These are phyloP conservation scores for Prionchulus punctatus DNA, from an alignment of 2,888 invertebrate genomes.

Conservation along the genomic window DNA sequence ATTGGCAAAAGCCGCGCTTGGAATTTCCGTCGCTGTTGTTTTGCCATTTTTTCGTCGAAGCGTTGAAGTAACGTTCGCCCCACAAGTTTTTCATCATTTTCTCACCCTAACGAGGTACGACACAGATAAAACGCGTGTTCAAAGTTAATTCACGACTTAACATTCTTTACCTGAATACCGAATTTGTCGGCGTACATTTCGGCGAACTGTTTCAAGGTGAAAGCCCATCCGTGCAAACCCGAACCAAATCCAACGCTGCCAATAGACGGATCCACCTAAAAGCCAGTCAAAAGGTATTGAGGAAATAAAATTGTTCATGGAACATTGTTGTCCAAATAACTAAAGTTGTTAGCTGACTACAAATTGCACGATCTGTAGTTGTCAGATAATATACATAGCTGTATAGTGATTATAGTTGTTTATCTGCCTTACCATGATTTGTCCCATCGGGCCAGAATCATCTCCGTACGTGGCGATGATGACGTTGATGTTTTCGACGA, in stretches of 20 bases:
- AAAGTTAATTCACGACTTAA: not conserved
- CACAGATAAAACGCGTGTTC: not conserved
- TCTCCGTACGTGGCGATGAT: constrained; percentile 98
- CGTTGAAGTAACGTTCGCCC: constrained; percentile 98
- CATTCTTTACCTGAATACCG: constrained; percentile 53
- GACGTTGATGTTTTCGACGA: constrained; percentile 98
- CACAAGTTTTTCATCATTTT: constrained; percentile 86
- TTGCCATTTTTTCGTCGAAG: constrained; percentile 92
- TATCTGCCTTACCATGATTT: constrained; percentile 81
- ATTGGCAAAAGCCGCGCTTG: constrained; percentile 95
- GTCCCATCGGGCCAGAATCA: constrained; percentile 95
- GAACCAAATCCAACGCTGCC: constrained; percentile 99
- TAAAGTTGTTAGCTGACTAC: no score
- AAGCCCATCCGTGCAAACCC: constrained; percentile 99
- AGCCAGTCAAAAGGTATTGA: not conserved
- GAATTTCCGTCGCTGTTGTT: constrained; percentile 52
- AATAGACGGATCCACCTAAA: constrained; percentile 74
- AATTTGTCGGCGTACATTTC: constrained; percentile 99
- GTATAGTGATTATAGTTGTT: not conserved
- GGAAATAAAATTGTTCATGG: not conserved
- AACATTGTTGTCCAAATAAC: not conserved
- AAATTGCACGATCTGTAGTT: no score
- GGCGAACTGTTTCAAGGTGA: constrained; percentile 96
- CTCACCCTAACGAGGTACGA: constrained; percentile 45
- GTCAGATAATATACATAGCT: constrained; percentile 3